Evolutionary conservation across 1,140 invertebrate genomes (phyloP), one percentile per base, ranked within the genome.

Genomic region (Ruditapes philippinarum): DNA sequence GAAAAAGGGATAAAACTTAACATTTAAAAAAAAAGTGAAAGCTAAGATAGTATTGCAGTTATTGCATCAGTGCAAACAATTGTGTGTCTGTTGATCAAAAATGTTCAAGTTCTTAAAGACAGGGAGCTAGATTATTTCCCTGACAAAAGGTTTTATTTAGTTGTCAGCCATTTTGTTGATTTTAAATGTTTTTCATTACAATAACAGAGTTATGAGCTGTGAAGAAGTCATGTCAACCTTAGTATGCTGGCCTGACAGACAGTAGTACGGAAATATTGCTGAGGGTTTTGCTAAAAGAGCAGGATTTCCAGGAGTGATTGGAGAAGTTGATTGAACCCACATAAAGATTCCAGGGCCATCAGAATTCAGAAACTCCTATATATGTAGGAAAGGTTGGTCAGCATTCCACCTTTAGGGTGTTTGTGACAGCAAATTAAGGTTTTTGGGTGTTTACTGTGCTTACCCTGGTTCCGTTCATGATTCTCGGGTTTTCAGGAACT

Each of bases 331-430:
- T 81, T 76, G 86, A 68, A 88, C 86, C 0, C 74, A 88, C 45
- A 73, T 81, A 19, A 49, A 78, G 0, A 82, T 65, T 2, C n/a
- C 83, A 70, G 83, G 84, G 57, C 79, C 79, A 12, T 19, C 79
- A 31, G 79, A 54, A 54, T 73, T 57, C 33, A 5, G 87, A 22
- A 81, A 85, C 31, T 74, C 85, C 3, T 89, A 89, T 62, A 89
- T 89, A 31, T 83, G 81, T 28, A 2, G 86, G 19, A 89, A 83
- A 73, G 88, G 84, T 42, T 88, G 12, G 33, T 25, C 28, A 51
- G 45, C 45, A 36, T 54, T 79, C 28, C 76, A 79, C 33, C 17
- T 79, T 2, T 33, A 81, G 38, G 78, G 28, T 57, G 78, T 81
- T 3, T 81, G 54, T 40, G 78, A 81, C 78, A 81, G 54, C 19